phyloP scores from a whole-genome alignment of 2,797 vertebrate genomes.

The Scarus forsteni region DNA sequence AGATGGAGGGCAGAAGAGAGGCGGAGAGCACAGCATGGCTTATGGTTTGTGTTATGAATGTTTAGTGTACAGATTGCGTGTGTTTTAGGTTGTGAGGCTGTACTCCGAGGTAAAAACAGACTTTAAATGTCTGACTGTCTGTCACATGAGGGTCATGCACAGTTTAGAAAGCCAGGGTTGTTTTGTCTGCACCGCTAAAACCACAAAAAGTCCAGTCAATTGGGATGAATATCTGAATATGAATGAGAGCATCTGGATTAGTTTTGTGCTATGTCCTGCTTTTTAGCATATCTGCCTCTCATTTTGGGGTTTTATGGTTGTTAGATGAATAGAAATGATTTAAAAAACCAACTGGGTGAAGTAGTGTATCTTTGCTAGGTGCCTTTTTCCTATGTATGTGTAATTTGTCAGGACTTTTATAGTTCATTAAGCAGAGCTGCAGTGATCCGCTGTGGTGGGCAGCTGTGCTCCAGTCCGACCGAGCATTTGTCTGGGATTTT shows the following conservation, averaged over 20 bases:
- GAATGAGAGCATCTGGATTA: slow-evolving; percentile 52
- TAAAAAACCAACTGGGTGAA: not conserved
- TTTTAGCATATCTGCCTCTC: slow-evolving; percentile 30
- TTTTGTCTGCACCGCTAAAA: slow-evolving; percentile 37
- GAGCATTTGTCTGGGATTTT: no score
- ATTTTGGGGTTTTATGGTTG: slow-evolving; percentile 29
- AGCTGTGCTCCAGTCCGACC: no score
- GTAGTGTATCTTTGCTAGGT: no score
- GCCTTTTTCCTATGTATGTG: no score
- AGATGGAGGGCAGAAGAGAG: slow-evolving; percentile 12
- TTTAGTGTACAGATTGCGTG: slow-evolving; percentile 15
- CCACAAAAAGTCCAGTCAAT: slow-evolving; percentile 9
- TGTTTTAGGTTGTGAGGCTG: slow-evolving; percentile 6
- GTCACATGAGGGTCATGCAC: slow-evolving; percentile 45
- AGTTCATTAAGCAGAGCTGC: no score
- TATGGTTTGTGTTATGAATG: slow-evolving; percentile 22
- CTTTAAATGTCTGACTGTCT: slow-evolving; percentile 25
- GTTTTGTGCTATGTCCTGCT: slow-evolving; percentile 36
- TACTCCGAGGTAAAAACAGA: slow-evolving; percentile 35
- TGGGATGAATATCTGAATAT: slow-evolving; percentile 30
- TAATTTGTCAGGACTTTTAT: no score
- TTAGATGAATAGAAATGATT: slow-evolving; percentile 26
- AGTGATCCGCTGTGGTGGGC: no score
- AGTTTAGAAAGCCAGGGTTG: slow-evolving; percentile 50
- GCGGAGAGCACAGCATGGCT: slow-evolving; percentile 27